Evolutionary conservation across 2,888 invertebrate species (phyloP).

Genomic region (Drosophila borborema): DNA sequence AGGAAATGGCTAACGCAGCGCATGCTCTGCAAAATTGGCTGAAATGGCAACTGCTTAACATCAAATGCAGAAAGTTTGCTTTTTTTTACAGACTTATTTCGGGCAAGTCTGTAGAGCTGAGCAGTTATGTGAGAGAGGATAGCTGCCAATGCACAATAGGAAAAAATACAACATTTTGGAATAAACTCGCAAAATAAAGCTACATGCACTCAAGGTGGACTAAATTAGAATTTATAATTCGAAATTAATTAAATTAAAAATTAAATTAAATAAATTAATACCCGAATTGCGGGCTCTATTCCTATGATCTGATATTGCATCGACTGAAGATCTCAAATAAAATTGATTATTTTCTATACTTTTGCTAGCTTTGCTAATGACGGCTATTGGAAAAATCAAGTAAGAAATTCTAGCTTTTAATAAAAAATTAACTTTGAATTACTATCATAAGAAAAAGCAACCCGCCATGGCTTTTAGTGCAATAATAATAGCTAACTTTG

Average conservation of each 20-base stretch:
- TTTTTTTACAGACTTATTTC: not conserved
- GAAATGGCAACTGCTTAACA: not conserved
- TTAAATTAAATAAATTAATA: too few species aligned
- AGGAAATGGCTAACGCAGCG: constrained; percentile 27
- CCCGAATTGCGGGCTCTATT: too few species aligned
- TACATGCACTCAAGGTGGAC: too few species aligned
- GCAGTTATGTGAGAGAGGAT: too few species aligned
- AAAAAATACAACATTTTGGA: too few species aligned
- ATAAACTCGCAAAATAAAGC: too few species aligned
- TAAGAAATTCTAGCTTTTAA: not conserved
- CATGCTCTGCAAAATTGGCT: constrained; percentile 37
- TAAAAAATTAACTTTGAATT: not conserved
- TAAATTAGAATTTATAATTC: too few species aligned
- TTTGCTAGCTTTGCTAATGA: not conserved
- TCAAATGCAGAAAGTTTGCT: constrained; percentile 21
- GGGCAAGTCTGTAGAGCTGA: not conserved
- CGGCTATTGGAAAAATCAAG: not conserved
- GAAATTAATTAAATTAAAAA: too few species aligned
- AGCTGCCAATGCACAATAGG: too few species aligned
- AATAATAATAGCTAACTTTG: not conserved
- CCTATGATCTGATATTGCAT: too few species aligned
- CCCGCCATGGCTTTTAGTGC: too few species aligned
- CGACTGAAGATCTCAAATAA: not conserved
- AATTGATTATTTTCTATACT: not conserved
- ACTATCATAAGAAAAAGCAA: too few species aligned